Percentiles rank a stretch among this genome's conserved stretches.
These are phyloP conservation scores for Protosalanx chinensis DNA, from an alignment of 2,797 vertebrate species.

Conservation along the genomic window DNA sequence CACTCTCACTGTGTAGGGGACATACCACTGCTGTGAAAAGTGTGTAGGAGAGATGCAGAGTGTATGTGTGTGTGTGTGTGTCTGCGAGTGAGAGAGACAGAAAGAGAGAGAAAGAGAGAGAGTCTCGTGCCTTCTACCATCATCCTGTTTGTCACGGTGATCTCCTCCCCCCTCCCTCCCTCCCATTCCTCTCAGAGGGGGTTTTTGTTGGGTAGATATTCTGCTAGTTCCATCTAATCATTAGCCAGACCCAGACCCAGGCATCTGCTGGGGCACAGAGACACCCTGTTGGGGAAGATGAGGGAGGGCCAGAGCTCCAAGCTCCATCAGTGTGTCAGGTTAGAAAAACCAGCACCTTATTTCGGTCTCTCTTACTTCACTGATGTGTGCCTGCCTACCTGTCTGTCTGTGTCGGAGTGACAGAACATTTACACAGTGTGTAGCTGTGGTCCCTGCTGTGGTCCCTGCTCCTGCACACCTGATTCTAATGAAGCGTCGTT, in stretches of 20 bases:
- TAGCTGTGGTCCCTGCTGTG: no score
- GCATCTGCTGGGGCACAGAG: slow-evolving; percentile 35
- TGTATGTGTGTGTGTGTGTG: not conserved
- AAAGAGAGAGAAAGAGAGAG: not conserved
- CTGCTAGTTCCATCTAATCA: slow-evolving; percentile 46
- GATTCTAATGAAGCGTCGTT: no score
- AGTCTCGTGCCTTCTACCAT: not conserved
- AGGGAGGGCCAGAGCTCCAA: slow-evolving; percentile 4
- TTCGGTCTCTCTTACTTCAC: not conserved
- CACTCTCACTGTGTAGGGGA: slow-evolving; percentile 47
- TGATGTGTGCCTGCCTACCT: no score
- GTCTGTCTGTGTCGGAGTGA: no score
- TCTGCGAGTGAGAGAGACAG: not conserved
- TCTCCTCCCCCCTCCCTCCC: not conserved
- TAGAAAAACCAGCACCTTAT: not conserved
- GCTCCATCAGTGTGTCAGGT: not conserved
- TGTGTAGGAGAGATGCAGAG: not conserved
- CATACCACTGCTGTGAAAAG: slow-evolving; percentile 63
- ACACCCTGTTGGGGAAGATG: slow-evolving; percentile 40
- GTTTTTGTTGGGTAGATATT: slow-evolving; percentile 42
- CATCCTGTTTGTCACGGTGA: not conserved
- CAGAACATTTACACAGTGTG: not conserved
- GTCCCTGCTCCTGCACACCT: no score
- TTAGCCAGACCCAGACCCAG: slow-evolving; percentile 47
- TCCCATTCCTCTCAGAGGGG: slow-evolving; percentile 13